These are phyloP conservation scores for Calidris pygmaea DNA, from an alignment of 2,113 vertebrate species.

Conservation along the genomic window DNA sequence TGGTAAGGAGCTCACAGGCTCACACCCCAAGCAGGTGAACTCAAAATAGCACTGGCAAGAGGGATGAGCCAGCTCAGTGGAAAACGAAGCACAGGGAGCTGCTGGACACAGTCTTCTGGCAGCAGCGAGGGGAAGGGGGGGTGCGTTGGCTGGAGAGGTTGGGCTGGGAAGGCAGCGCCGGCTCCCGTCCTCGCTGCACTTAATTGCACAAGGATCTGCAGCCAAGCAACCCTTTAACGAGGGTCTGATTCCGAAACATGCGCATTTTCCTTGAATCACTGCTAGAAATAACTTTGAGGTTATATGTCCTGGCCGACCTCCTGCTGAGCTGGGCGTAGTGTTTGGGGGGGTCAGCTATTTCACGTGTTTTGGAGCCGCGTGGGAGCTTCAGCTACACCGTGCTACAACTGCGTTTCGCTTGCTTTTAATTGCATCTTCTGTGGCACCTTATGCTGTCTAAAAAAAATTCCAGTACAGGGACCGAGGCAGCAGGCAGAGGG, in stretches of 20 bases:
- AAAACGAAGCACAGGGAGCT: background rate
- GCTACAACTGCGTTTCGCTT: background rate
- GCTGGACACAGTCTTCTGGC: constrained; percentile 10
- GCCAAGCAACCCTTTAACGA: constrained; percentile 27
- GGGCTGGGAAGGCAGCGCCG: background rate
- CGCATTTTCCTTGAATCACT: constrained; percentile 2
- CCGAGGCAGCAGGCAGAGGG: background rate
- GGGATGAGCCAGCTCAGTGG: background rate
- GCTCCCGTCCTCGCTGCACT: background rate
- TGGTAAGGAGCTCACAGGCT: background rate
- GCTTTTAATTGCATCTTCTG: background rate
- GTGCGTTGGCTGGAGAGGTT: background rate
- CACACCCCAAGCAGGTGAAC: background rate
- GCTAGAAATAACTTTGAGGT: background rate
- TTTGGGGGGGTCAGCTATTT: background rate
- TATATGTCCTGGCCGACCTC: background rate
- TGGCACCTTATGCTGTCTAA: background rate
- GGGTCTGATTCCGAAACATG: background rate
- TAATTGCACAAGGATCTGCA: background rate
- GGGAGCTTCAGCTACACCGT: background rate
- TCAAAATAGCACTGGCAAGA: background rate
- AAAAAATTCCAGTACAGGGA: background rate
- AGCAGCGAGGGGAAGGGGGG: background rate
- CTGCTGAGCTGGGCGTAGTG: background rate
- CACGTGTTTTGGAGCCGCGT: accelerated